Percentiles rank a stretch among this genome's conserved stretches.
Conservation (phyloP, 2,888 invertebrate genomes). For the Monochamus alternatus region DNA sequence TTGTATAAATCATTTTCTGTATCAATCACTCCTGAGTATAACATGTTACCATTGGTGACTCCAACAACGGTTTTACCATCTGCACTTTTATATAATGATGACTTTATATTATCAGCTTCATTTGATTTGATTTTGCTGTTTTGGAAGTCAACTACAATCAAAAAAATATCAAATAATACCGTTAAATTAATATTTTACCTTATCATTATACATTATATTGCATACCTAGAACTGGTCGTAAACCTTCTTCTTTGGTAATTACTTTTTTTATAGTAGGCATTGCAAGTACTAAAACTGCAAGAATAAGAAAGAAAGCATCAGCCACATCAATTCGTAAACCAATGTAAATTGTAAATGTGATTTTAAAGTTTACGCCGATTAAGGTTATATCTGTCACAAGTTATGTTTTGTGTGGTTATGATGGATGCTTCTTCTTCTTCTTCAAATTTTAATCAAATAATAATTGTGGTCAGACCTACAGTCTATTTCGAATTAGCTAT, state of each 20-base stretch:
- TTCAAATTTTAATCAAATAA: too few relatives aligned
- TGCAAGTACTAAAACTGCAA: background rate
- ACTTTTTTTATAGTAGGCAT: conserved; percentile 47
- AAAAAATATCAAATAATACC: background rate
- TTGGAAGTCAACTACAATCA: conserved; percentile 61
- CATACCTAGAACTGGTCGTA: conserved; percentile 53
- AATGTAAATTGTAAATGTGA: too few relatives aligned
- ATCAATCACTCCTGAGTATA: conserved; percentile 58
- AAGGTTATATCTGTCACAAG: too few relatives aligned
- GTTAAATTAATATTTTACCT: too few relatives aligned
- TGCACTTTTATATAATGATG: conserved; percentile 53
- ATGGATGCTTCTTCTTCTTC: too few relatives aligned
- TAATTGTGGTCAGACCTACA: too few relatives aligned
- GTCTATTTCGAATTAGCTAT: too few relatives aligned
- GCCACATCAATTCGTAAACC: too few relatives aligned
- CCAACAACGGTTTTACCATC: conserved; percentile 53
- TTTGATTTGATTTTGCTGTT: conserved; percentile 59
- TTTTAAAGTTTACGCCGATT: too few relatives aligned
- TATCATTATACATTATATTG: background rate
- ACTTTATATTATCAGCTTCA: conserved; percentile 55
- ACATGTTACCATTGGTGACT: conserved; percentile 57
- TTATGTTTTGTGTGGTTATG: too few relatives aligned
- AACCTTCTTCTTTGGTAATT: conserved; percentile 34
- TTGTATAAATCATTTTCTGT: conserved; percentile 57
- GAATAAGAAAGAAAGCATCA: too few relatives aligned